Conservation (phyloP, 2,113 vertebrate species). For the Phycodurus eques region DNA sequence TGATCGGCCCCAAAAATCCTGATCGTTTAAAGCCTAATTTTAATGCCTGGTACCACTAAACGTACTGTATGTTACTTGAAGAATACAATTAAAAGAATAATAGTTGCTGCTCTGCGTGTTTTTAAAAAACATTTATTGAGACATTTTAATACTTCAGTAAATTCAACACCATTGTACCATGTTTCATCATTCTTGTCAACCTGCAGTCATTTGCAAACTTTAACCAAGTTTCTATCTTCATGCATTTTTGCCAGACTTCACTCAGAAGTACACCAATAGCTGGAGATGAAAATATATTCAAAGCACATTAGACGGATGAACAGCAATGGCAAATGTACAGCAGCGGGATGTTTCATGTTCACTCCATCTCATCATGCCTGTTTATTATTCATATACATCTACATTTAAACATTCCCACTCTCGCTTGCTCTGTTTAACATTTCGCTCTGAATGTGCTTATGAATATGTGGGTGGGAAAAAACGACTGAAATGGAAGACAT, state of each 20-base stretch:
- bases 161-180: background rate
- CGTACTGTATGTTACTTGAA: too few species aligned
- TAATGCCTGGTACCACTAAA: too few species aligned
- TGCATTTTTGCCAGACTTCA: background rate
- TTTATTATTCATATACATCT: conserved; percentile 5
- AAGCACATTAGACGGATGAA: conserved; percentile 14
- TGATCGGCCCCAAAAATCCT: too few species aligned
- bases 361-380: background rate
- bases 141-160: background rate
- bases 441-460: conserved; percentile 17
- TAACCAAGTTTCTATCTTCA: background rate
- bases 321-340: background rate
- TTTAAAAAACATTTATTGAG: background rate
- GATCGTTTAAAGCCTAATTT: too few species aligned
- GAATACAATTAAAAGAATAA: too few species aligned
- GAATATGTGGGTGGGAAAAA: conserved; percentile 7
- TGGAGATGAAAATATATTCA: conserved; percentile 1
- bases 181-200: background rate
- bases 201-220: background rate
- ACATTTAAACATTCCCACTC: background rate
- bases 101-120: background rate
- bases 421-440: background rate
- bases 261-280: background rate
- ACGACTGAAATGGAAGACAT: background rate
- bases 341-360: background rate